These are phyloP conservation scores for Ichneumoninae sp. DNA, from an alignment of 2,888 invertebrate species.

Conservation along the genomic window DNA sequence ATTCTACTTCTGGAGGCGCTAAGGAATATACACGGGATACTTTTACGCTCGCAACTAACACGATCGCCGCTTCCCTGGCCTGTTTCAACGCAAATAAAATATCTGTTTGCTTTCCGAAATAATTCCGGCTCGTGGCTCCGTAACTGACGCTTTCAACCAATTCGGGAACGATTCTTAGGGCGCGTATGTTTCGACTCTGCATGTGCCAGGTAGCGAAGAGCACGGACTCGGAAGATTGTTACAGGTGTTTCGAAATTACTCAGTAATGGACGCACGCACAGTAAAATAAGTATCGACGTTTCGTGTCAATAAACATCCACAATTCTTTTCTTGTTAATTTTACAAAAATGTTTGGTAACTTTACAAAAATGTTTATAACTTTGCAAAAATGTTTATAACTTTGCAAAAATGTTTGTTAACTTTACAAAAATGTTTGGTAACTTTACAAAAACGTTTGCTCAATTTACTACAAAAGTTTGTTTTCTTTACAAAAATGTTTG, in stretches of 20 bases:
- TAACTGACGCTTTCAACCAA: not conserved
- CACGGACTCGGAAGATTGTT: slow-evolving; percentile 29
- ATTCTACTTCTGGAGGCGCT: slow-evolving; percentile 47
- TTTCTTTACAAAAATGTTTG: too few species aligned
- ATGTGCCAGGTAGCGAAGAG: slow-evolving; percentile 44
- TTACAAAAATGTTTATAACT: too few species aligned
- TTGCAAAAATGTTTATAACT: too few species aligned
- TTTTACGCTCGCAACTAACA: not conserved
- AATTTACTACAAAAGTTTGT: too few species aligned
- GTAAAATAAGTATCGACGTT: too few species aligned
- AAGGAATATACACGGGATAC: slow-evolving; percentile 24
- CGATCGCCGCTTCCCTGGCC: not conserved
- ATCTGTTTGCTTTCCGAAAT: not conserved
- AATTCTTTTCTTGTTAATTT: too few species aligned
- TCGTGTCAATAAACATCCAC: too few species aligned
- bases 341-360: too few species aligned
- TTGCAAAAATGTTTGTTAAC: too few species aligned
- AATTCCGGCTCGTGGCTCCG: not conserved
- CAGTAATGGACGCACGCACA: slow-evolving; percentile 66
- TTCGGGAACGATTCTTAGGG: not conserved
- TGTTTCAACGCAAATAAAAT: not conserved
- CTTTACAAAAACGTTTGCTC: too few species aligned
- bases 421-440: too few species aligned
- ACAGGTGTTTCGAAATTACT: slow-evolving; percentile 57
- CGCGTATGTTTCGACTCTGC: slow-evolving; percentile 35